Conservation (phyloP, 2,797 vertebrate species). For the Sebastiscus tertius region DNA sequence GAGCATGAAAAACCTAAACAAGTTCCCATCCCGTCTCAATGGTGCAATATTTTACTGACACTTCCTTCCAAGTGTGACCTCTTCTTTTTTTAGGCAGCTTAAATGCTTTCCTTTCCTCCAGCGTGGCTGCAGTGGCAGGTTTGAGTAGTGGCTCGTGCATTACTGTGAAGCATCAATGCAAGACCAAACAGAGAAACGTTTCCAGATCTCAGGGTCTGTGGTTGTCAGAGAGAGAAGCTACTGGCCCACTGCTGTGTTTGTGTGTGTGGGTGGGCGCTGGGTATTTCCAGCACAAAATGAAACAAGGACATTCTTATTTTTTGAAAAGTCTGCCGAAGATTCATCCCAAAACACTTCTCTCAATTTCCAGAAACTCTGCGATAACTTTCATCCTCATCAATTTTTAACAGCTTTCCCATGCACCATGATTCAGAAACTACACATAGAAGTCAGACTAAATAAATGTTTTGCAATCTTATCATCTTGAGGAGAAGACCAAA, state of each 20-base stretch:
- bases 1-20: slow-evolving; percentile 30
- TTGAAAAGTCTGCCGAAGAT: slow-evolving; percentile 14
- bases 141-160: slow-evolving; percentile 16
- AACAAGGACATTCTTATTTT: slow-evolving; percentile 12
- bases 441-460: neutral
- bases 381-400: neutral
- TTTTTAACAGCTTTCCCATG: neutral
- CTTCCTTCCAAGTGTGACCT: neutral
- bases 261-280: neutral
- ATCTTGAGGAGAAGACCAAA: slow-evolving; percentile 35
- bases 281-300: slow-evolving; percentile 37
- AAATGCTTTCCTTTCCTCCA: slow-evolving; percentile 3
- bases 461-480: slow-evolving; percentile 26
- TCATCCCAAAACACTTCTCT: slow-evolving; percentile 14
- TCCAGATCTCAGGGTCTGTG: slow-evolving; percentile 40
- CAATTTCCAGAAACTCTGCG: neutral
- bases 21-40: neutral
- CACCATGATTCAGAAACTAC: slow-evolving; percentile 11
- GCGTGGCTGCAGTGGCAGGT: slow-evolving; percentile 12
- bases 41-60: neutral
- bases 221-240: slow-evolving; percentile 24
- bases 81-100: neutral
- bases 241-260: neutral
- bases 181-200: slow-evolving; percentile 37
- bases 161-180: slow-evolving; percentile 22